A percentile compares a stretch with the other conserved stretches of the same genome.
Evolutionary conservation across 1,140 invertebrate genomes (phyloP).

Genomic region (Drosophila ambigua): DNA sequence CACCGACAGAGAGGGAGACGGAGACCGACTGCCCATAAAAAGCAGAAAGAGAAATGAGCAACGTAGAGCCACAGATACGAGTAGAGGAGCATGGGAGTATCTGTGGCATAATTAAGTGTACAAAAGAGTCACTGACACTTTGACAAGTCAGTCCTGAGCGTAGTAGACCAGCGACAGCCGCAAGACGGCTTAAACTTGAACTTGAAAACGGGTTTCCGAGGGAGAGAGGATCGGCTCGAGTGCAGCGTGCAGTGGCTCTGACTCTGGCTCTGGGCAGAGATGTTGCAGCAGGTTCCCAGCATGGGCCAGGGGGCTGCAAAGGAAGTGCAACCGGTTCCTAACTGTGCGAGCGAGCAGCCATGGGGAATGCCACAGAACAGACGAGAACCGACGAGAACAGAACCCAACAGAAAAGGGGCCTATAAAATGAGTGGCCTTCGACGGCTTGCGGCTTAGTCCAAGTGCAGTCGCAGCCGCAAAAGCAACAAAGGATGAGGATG

Average conservation of each 20-base stretch:
- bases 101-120: slow-evolving; percentile 33
- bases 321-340: slow-evolving; percentile 55
- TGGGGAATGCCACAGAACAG: not conserved
- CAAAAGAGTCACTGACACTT: slow-evolving; percentile 79
- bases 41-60: slow-evolving; percentile 44
- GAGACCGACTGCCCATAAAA: slow-evolving; percentile 16
- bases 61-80: slow-evolving; percentile 1
- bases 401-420: slow-evolving; percentile 19
- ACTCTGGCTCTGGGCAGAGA: slow-evolving; percentile 21
- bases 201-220: slow-evolving; percentile 77
- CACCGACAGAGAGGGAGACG: slow-evolving; percentile 6
- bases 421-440: slow-evolving; percentile 40
- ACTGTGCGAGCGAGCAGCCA: slow-evolving; percentile 12
- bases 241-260: slow-evolving; percentile 13
- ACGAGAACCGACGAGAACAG: slow-evolving; percentile 1
- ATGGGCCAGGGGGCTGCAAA: not conserved
- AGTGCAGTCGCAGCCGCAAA: slow-evolving; percentile 30
- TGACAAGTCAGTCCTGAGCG: slow-evolving; percentile 34
- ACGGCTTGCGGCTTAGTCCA: slow-evolving; percentile 42
- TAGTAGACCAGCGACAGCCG: not conserved
- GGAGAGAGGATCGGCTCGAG: slow-evolving; percentile 1
- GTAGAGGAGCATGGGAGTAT: slow-evolving; percentile 3
- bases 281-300: slow-evolving; percentile 63
- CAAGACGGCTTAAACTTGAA: slow-evolving; percentile 73
- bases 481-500: slow-evolving; percentile 14